A percentile compares a stretch with the other conserved stretches of the same genome.
Conservation (phyloP, 2,888 invertebrate genomes). For the Melitaea athalia region DNA sequence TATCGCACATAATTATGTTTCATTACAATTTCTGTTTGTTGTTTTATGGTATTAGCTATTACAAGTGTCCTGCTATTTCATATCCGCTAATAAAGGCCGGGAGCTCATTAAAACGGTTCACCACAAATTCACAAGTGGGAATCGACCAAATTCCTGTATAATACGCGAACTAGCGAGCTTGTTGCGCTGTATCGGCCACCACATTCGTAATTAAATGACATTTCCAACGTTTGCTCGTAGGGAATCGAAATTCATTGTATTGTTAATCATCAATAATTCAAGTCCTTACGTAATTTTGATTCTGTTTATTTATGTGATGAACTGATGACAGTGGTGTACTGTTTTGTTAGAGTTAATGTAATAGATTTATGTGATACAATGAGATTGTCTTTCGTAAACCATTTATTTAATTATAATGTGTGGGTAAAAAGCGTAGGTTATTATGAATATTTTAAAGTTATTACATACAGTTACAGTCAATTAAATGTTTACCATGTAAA, state of each 20-base stretch:
- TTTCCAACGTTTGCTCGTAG: constrained; percentile 50
- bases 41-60: constrained; percentile 16
- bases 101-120: constrained; percentile 46
- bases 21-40: constrained; percentile 19
- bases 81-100: constrained; percentile 36
- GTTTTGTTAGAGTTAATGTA: constrained; percentile 9
- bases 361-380: constrained; percentile 12
- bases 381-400: neutral
- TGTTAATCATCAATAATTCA: constrained; percentile 44
- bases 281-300: constrained; percentile 30
- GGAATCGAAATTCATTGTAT: constrained; percentile 50
- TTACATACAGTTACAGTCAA: too few relatives aligned
- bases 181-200: constrained; percentile 49
- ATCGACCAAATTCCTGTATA: constrained; percentile 40
- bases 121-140: constrained; percentile 46
- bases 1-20: constrained; percentile 5
- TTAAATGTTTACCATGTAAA: too few relatives aligned
- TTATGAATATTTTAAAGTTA: too few relatives aligned
- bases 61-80: constrained; percentile 26
- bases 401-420: too few relatives aligned
- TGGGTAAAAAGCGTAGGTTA: too few relatives aligned
- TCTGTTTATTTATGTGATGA: constrained; percentile 33
- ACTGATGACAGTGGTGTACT: constrained; percentile 8
- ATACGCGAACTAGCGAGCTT: constrained; percentile 44
- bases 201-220: constrained; percentile 64